Conservation (phyloP, 1,140 invertebrate genomes). For the Aphaenogaster rudis region DNA sequence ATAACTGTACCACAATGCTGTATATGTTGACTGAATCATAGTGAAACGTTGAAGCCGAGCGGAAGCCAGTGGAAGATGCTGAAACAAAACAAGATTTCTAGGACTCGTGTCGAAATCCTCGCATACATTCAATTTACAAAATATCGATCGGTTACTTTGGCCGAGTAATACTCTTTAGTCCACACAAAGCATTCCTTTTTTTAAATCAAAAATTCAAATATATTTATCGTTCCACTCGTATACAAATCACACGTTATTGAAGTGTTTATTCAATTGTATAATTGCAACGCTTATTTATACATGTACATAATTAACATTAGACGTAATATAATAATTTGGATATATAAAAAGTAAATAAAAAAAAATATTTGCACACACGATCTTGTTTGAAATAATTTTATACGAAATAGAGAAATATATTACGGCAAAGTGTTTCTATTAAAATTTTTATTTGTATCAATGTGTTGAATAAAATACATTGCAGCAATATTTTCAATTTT, state of each 20-base stretch:
- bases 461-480: background rate
- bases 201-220: slow-evolving; percentile 18
- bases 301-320: slow-evolving; percentile 19
- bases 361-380: background rate
- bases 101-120: slow-evolving; percentile 36
- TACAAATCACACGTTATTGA: background rate
- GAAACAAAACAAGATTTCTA: slow-evolving; percentile 68
- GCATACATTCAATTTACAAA: slow-evolving; percentile 42
- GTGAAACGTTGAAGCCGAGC: slow-evolving; percentile 51
- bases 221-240: background rate
- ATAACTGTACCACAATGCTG: slow-evolving; percentile 50
- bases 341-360: background rate
- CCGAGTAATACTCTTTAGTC: background rate
- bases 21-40: slow-evolving; percentile 54
- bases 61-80: slow-evolving; percentile 68
- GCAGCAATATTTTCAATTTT: background rate
- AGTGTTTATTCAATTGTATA: background rate
- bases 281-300: slow-evolving; percentile 17
- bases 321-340: slow-evolving; percentile 18
- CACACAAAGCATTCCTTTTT: background rate
- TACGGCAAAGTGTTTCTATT: slow-evolving; percentile 9
- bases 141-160: background rate
- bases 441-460: background rate
- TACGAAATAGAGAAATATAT: background rate
- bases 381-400: slow-evolving; percentile 19